Conservation (phyloP, 2,113 vertebrate species). For the Eulemur rufifrons region DNA sequence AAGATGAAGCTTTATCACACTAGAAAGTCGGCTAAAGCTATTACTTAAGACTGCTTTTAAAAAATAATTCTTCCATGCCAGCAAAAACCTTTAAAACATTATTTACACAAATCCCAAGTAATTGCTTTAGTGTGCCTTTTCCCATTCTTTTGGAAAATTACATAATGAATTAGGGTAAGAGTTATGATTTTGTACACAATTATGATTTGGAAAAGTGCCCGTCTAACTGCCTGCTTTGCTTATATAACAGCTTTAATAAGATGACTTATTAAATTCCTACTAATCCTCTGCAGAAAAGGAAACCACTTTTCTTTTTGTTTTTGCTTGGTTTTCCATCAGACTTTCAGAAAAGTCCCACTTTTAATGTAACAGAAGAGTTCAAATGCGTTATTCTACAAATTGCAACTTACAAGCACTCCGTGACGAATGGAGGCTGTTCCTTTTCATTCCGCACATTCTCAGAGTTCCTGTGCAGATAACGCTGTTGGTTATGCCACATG, state of each 20-base stretch:
- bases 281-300: conserved; percentile 23
- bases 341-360: background rate
- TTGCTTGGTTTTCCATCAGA: background rate
- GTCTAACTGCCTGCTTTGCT: background rate
- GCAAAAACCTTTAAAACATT: background rate
- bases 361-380: background rate
- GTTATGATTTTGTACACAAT: background rate
- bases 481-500: background rate
- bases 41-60: background rate
- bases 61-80: background rate
- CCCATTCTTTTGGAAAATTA: conserved; percentile 15
- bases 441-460: conserved; percentile 38
- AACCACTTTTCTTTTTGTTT: background rate
- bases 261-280: background rate
- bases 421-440: background rate
- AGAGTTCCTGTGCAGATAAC: background rate
- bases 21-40: background rate
- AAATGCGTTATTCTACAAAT: background rate
- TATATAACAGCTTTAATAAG: background rate
- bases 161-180: background rate
- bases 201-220: background rate
- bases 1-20: background rate
- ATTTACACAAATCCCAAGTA: background rate
- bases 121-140: conserved; percentile 21
- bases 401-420: background rate